Conservation (phyloP, 2,113 vertebrate species). For the Gallinago jamesoni region DNA sequence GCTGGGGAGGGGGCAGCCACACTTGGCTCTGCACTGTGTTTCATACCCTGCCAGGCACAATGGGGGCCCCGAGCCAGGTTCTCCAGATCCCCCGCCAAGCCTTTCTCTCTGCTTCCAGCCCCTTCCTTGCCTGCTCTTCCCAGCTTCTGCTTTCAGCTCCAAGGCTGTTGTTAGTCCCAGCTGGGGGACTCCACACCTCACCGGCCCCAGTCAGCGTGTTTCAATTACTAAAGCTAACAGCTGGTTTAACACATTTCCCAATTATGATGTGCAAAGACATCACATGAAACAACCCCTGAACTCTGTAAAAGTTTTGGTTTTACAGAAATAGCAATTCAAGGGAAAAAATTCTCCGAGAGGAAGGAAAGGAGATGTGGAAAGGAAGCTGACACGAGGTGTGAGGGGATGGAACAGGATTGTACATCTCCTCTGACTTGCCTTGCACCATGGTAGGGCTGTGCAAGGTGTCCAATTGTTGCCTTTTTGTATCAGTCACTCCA, state of each 20-base stretch:
- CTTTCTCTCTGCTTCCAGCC: background rate
- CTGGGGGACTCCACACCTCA: background rate
- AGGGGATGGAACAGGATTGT: background rate
- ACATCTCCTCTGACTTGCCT: background rate
- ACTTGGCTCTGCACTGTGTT: background rate
- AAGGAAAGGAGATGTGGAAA: background rate
- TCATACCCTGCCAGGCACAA: accelerated
- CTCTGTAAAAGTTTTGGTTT: background rate
- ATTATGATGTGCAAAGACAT: constrained; percentile 1
- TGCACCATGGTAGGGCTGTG: background rate
- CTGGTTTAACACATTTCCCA: constrained; percentile 39
- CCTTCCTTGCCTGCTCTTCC: background rate
- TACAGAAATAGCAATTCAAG: background rate
- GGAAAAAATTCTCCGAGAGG: background rate
- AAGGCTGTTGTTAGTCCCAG: background rate
- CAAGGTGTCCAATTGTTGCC: accelerated
- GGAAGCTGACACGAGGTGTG: background rate
- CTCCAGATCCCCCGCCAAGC: background rate
- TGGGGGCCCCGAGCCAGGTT: accelerated
- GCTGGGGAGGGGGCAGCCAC: background rate
- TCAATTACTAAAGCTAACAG: background rate
- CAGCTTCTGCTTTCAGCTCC: background rate
- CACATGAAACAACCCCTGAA: background rate
- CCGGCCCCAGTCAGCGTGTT: background rate
- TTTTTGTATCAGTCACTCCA: background rate